phyloP scores from a whole-genome alignment of 1,140 invertebrate species.

The Megathymus violae region DNA sequence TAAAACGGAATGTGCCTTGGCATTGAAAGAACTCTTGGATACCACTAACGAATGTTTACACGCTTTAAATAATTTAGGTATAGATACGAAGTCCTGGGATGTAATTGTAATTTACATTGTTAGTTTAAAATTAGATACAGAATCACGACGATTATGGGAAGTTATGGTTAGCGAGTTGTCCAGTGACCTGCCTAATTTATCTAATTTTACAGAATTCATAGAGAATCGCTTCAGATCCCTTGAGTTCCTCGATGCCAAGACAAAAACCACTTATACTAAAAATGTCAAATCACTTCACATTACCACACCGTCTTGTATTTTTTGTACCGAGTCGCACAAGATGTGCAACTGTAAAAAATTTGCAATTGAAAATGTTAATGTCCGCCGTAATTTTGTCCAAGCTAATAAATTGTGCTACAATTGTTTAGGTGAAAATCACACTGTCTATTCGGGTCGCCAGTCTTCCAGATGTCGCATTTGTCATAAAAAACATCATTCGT shows the following conservation, averaged over 20 bases:
- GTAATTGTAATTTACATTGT: constrained; percentile 6
- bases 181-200: background rate
- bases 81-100: background rate
- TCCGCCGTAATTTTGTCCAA: constrained; percentile 5
- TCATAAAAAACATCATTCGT: constrained; percentile 4
- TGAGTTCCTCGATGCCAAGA: constrained; percentile 1
- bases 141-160: constrained; percentile 2
- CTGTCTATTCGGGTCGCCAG: constrained; percentile 6
- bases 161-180: constrained; percentile 5
- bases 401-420: constrained; percentile 4
- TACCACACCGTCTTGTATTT: constrained; percentile 6
- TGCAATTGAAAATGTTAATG: constrained; percentile 3
- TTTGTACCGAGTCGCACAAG: constrained; percentile 3
- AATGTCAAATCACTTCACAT: constrained; percentile 1
- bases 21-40: constrained; percentile 1
- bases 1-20: background rate
- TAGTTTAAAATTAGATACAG: constrained; percentile 6
- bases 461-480: constrained; percentile 10
- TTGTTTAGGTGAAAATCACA: constrained; percentile 9
- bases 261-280: background rate
- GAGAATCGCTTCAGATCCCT: constrained; percentile 2
- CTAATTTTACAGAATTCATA: background rate
- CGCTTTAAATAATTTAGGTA: background rate
- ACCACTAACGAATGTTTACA: constrained; percentile 4
- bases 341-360: constrained; percentile 12